Evolutionary conservation across 1,140 invertebrate genomes (phyloP).

Genomic region (Neodiprion virginianus): DNA sequence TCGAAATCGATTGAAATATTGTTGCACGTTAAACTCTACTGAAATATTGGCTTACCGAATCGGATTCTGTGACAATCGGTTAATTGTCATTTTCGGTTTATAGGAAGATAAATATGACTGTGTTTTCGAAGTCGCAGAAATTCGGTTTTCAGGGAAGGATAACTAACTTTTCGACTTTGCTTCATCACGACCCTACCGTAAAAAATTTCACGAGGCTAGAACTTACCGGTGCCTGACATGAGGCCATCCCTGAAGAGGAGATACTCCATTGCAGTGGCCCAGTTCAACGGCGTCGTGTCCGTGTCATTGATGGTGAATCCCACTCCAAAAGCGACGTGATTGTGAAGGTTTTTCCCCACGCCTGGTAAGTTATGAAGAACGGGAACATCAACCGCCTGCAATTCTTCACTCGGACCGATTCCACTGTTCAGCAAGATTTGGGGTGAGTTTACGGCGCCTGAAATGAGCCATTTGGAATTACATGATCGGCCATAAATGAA

Average conservation of each 20-base stretch:
- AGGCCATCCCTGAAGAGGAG: conserved; percentile 82
- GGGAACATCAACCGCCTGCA: conserved; percentile 69
- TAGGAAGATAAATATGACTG: too few species aligned
- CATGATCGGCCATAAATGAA: too few species aligned
- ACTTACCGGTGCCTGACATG: conserved; percentile 80
- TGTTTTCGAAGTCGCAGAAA: too few species aligned
- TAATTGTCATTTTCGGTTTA: too few species aligned
- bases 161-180: too few species aligned
- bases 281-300: conserved; percentile 80
- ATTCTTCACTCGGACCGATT: conserved; percentile 77
- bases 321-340: conserved; percentile 81
- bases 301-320: conserved; percentile 84
- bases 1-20: too few species aligned
- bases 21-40: too few species aligned
- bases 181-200: too few species aligned
- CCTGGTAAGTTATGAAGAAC: conserved; percentile 78
- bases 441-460: conserved; percentile 79
- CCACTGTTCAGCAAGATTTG: conserved; percentile 86
- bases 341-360: conserved; percentile 88
- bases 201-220: neutral
- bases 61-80: too few species aligned
- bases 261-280: conserved; percentile 89
- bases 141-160: too few species aligned
- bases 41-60: too few species aligned
- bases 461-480: neutral